Evolutionary conservation across 1,140 invertebrate species (phyloP).

Genomic region (Pseudoatta argentina): DNA sequence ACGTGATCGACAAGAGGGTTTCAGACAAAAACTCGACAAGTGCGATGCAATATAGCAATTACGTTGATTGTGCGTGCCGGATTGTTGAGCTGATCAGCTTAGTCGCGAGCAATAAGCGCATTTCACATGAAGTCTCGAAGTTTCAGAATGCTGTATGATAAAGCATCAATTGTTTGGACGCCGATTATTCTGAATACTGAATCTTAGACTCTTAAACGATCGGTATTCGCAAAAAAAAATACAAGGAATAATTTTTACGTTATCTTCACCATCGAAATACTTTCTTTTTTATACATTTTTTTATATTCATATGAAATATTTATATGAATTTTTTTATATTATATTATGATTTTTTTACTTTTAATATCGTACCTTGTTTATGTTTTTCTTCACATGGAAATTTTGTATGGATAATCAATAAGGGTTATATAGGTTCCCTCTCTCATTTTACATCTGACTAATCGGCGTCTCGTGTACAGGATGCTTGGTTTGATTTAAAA

Average conservation of each 20-base stretch:
- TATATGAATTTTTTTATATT: constrained; percentile 29
- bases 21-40: not conserved
- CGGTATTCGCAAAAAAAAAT: not conserved
- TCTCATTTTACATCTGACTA: constrained; percentile 12
- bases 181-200: constrained; percentile 18
- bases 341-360: constrained; percentile 7
- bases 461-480: constrained; percentile 4
- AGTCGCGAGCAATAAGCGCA: constrained; percentile 23
- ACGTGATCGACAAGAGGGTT: not conserved
- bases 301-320: constrained; percentile 16
- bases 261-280: not conserved
- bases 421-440: not conserved
- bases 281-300: not conserved
- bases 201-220: not conserved
- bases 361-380: not conserved
- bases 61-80: constrained; percentile 24
- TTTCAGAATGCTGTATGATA: not conserved
- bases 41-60: not conserved
- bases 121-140: constrained; percentile 6
- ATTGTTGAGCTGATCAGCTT: constrained; percentile 36
- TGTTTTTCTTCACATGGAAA: not conserved
- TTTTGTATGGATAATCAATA: not conserved
- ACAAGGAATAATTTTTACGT: not conserved
- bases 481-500: not conserved
- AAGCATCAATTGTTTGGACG: not conserved